These are phyloP conservation scores for Digitonthophagus gazella DNA, from an alignment of 2,888 invertebrate species.

Conservation along the genomic window DNA sequence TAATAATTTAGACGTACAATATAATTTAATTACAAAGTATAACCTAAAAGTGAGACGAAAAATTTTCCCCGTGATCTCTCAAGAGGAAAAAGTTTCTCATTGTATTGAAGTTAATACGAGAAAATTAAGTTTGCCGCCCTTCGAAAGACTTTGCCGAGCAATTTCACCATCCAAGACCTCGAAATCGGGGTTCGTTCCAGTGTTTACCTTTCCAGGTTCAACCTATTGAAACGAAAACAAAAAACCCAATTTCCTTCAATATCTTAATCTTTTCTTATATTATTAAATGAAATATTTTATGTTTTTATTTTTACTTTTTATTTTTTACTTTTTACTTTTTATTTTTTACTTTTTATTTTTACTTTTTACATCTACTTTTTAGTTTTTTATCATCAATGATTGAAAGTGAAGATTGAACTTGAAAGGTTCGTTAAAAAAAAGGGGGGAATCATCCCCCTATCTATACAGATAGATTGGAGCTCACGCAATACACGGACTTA, in stretches of 20 bases:
- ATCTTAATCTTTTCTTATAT: too few species aligned
- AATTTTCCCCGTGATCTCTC: neutral
- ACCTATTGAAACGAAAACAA: too few species aligned
- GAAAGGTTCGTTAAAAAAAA: neutral
- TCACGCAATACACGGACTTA: constrained; percentile 29
- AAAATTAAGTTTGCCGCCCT: neutral
- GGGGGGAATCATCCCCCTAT: neutral
- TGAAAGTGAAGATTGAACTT: neutral
- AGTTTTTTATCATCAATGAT: too few species aligned
- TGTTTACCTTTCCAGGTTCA: neutral
- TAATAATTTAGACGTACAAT: neutral
- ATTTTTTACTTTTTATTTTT: too few species aligned
- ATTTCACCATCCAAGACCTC: neutral
- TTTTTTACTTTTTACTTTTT: too few species aligned
- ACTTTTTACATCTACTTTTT: too few species aligned
- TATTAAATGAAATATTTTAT: too few species aligned
- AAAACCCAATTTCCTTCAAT: too few species aligned
- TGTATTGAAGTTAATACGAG: neutral
- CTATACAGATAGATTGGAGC: constrained; percentile 24
- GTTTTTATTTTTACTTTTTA: too few species aligned
- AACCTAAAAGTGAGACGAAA: neutral
- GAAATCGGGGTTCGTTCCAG: neutral
- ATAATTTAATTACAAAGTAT: neutral
- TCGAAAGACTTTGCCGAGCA: neutral
- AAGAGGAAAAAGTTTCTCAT: neutral